Base-by-base conservation (phyloP, 2,113 vertebrate genomes). In the Aspidoscelis tigris region DNA sequence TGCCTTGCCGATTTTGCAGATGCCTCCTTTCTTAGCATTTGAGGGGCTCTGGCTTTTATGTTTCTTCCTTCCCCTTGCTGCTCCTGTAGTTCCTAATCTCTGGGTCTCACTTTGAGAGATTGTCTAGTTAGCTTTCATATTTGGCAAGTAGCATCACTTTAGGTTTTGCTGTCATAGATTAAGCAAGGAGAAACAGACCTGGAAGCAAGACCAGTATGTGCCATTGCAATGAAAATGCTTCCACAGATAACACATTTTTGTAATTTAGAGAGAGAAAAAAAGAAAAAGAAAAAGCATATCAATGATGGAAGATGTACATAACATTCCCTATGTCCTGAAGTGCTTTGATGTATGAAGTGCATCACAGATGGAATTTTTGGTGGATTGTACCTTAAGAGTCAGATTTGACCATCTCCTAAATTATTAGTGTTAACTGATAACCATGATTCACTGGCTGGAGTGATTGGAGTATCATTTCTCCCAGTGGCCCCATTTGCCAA, bases 401-500 rank as follows among this genome's bases (percentile, higher is more conserved):
- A 71, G 11, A 78, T 66, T 14, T 70, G 16, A 44, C 55, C 21
- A 50, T 33, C 53, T 41, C 12, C 14, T 44, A 11, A 26, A 14
- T 61, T 74, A 24, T 22, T 20, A 7, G 3, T 61, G 5, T 43
- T 72, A 41, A 18, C 24, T 33, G 11, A 53, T 33, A 43, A 10
- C 18, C 22, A 55, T 72, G 55, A 58, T 58, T 39, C 50, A 43
- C 20, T 71, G 24, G 5, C 53, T 41, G 39, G 26, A 39, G 1
- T 58, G 22, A 65, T 4, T 55, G 55, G 26, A 50, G 58, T 20
- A 43, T 61, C n/a, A 24, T 44, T 18, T 82, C 41, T 64, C 7
- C 14, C 24, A 65, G 41, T 50, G 39, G 55, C 10, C 78, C 84
- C 76, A 81, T 86, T 80, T 80, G 80, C 88, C 82, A 85, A 81